phyloP scores from a whole-genome alignment of 1,140 invertebrate species.

The Papilio machaon region DNA sequence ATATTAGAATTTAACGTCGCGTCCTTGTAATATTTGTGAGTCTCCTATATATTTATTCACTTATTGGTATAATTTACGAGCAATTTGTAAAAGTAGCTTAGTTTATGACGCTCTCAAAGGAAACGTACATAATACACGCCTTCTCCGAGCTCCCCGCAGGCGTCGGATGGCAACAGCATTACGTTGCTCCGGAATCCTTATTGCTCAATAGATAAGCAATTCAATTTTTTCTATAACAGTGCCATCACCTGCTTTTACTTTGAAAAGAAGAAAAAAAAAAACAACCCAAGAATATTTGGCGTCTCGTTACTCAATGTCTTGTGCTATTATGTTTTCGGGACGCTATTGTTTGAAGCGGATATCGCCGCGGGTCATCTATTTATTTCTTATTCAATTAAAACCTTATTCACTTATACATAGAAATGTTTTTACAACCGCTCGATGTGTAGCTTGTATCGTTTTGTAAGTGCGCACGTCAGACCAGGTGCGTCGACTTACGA shows the following conservation, averaged over 20 bases:
- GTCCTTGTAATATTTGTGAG: slow-evolving; percentile 31
- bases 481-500: slow-evolving; percentile 68
- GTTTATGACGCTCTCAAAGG: slow-evolving; percentile 48
- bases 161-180: slow-evolving; percentile 55
- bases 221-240: slow-evolving; percentile 72
- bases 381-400: slow-evolving; percentile 64
- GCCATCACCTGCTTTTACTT: slow-evolving; percentile 71
- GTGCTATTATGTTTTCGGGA: slow-evolving; percentile 55
- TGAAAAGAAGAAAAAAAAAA: slow-evolving; percentile 58
- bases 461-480: slow-evolving; percentile 39
- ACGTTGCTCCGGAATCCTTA: slow-evolving; percentile 59
- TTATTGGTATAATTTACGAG: slow-evolving; percentile 68
- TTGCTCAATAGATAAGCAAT: slow-evolving; percentile 73
- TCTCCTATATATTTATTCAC: slow-evolving; percentile 60
- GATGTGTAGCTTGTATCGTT: slow-evolving; percentile 55
- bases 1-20: slow-evolving; percentile 31
- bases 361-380: slow-evolving; percentile 45
- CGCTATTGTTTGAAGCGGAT: slow-evolving; percentile 58
- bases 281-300: slow-evolving; percentile 61
- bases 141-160: slow-evolving; percentile 35
- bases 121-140: not conserved
- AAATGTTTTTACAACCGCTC: slow-evolving; percentile 60
- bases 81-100: slow-evolving; percentile 68
- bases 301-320: slow-evolving; percentile 73
- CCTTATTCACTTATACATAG: slow-evolving; percentile 68